These are phyloP conservation scores for Boulengeromyrus knoepffleri DNA, from an alignment of 2,113 vertebrate species.

Conservation along the genomic window DNA sequence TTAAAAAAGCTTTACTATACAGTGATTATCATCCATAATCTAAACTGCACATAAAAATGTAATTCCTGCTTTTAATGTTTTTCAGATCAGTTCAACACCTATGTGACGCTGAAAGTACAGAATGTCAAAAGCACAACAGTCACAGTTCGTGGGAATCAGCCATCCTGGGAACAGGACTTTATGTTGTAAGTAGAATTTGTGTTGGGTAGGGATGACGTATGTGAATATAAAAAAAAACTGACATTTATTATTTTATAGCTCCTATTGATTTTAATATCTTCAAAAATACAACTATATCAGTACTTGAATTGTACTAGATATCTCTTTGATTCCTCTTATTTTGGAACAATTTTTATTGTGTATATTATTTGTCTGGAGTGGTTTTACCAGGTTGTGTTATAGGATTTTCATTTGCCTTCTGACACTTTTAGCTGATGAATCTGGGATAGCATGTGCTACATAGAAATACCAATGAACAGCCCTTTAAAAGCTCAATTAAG, in stretches of 20 bases:
- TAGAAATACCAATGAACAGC: not conserved
- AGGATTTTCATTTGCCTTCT: not conserved
- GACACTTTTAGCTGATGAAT: not conserved
- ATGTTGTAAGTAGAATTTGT: constrained; percentile 84
- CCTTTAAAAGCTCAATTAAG: not conserved
- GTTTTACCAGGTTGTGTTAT: not conserved
- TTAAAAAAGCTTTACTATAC: not conserved
- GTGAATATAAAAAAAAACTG: not conserved
- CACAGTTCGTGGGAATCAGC: constrained; percentile 79
- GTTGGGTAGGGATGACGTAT: not conserved
- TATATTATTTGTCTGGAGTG: not conserved
- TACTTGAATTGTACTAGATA: not conserved
- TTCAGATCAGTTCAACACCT: constrained; percentile 89
- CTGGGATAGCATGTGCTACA: not conserved
- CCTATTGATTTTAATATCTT: not conserved
- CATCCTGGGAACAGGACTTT: constrained; percentile 94
- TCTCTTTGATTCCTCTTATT: not conserved
- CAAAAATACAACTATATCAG: not conserved
- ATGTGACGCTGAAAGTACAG: constrained; percentile 91
- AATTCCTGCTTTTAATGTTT: constrained; percentile 22
- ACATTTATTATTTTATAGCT: not conserved
- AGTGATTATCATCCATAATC: not conserved
- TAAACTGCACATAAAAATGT: not conserved
- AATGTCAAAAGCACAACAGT: constrained; percentile 94
- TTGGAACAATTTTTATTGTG: not conserved